These are phyloP conservation scores for Epirrhoe alternata DNA, from an alignment of 2,888 invertebrate species.

Conservation along the genomic window DNA sequence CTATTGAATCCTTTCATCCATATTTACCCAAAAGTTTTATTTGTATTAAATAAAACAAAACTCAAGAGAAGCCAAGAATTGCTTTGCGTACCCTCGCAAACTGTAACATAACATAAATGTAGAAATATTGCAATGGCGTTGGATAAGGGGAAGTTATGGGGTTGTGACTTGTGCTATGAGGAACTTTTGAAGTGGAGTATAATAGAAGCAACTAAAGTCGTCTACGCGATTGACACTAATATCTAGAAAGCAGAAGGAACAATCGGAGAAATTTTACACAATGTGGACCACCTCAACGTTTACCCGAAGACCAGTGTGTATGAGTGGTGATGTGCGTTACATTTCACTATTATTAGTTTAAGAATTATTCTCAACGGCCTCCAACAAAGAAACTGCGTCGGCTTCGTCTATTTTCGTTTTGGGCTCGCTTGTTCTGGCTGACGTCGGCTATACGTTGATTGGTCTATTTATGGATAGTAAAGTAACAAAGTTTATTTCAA, in stretches of 20 bases:
- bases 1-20: no score
- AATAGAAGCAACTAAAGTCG: no score
- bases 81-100: not conserved
- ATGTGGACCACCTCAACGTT: conserved; percentile 11
- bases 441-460: conserved; percentile 25
- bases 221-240: not conserved
- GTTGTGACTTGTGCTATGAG: no score
- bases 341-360: conserved; percentile 69
- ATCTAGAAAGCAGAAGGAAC: not conserved
- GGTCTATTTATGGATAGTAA: conserved; percentile 20
- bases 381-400: conserved; percentile 70
- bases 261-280: not conserved
- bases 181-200: no score
- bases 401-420: conserved; percentile 71
- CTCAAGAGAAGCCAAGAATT: not conserved
- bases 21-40: no score
- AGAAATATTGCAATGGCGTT: not conserved
- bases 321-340: conserved; percentile 42
- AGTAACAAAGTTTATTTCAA: conserved; percentile 16
- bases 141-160: no score
- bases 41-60: no score
- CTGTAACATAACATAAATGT: not conserved
- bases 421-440: conserved; percentile 59
- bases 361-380: conserved; percentile 74
- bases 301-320: not conserved